Evolutionary conservation across 1,140 invertebrate genomes (phyloP), one percentile per base, ranked within the genome.

Genomic region (Cheumatopsyche charites): DNA sequence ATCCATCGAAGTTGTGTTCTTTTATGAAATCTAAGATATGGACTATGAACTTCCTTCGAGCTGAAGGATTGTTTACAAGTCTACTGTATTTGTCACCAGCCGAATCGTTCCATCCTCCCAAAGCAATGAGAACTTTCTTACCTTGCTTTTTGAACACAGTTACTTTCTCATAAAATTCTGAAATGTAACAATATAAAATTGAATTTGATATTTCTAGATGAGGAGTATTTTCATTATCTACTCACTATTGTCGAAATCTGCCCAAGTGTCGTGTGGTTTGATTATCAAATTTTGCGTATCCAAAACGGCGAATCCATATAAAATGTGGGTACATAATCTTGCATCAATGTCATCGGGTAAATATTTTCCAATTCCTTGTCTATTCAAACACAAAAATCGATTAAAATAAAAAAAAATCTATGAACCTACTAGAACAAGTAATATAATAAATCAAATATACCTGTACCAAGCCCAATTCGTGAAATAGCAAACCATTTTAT

Each of bases 401-500:
- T 62, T 13, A 15, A 67, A 23, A 21, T 21, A 43, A 66, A 5
- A 1, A 66, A 19, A 13, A 23, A 49, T 47, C 1, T 23, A 13
- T 45, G 4, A 25, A 17, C n/a, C n/a, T 6, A 29, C 21, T 3
- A 25, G 3, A 29, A 4, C 26, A 29, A 13, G 3, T 4, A 62
- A 62, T 62, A 7, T 62, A 23, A 7, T 4, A 62, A 62, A 42
- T 61, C 6, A 17, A 1, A 26, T 12, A 72, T 79, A 84, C 83
- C 83, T 87, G 77, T 94, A 95, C 92, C 94, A 96, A 12, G 94
- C 93, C 95, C 95, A 97, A 77, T 96, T 96, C 0, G 94, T 95
- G 78, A 95, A 96, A 78, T 96, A 97, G 74, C 94, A 97, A 0
- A 96, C 92, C 0, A 97, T 85, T 83, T 92, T 89, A 73, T 84